phyloP scores from a whole-genome alignment of 1,140 invertebrate species.

The Holotrichia oblita region DNA sequence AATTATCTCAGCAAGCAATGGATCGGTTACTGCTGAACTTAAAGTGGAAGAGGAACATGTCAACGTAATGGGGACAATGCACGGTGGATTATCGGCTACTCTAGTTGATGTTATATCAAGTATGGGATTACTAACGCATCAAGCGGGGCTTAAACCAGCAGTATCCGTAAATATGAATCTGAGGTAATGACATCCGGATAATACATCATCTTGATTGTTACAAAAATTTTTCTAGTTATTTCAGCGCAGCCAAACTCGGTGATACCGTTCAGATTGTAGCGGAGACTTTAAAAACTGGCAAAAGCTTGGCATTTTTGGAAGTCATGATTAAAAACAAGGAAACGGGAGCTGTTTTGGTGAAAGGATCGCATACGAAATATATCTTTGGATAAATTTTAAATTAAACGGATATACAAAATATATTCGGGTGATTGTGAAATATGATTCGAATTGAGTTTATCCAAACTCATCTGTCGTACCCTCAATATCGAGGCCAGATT shows the following conservation, averaged over 20 bases:
- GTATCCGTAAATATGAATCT: slow-evolving; percentile 66
- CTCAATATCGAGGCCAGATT: too few species aligned
- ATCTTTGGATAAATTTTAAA: not conserved
- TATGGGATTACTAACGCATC: slow-evolving; percentile 73
- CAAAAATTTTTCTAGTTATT: slow-evolving; percentile 65
- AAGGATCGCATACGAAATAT: slow-evolving; percentile 83
- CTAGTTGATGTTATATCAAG: slow-evolving; percentile 86
- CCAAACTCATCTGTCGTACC: too few species aligned
- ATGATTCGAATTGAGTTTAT: too few species aligned
- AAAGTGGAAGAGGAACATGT: slow-evolving; percentile 78
- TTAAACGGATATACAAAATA: too few species aligned
- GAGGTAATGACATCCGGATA: not conserved
- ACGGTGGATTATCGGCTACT: slow-evolving; percentile 86
- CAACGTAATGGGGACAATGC: slow-evolving; percentile 79
- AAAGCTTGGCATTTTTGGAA: slow-evolving; percentile 81
- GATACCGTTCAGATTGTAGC: slow-evolving; percentile 83
- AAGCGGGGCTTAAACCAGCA: slow-evolving; percentile 69
- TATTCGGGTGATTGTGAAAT: too few species aligned
- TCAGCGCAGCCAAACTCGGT: slow-evolving; percentile 78
- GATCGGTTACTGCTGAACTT: slow-evolving; percentile 79
- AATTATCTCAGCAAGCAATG: slow-evolving; percentile 73
- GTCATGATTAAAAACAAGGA: slow-evolving; percentile 79
- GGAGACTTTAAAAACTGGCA: slow-evolving; percentile 78
- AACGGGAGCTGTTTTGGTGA: slow-evolving; percentile 75
- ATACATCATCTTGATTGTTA: not conserved